Evolutionary conservation across 2,113 vertebrate species (phyloP), one percentile per base, ranked within the genome.

Genomic region (Pungitius pungitius): DNA sequence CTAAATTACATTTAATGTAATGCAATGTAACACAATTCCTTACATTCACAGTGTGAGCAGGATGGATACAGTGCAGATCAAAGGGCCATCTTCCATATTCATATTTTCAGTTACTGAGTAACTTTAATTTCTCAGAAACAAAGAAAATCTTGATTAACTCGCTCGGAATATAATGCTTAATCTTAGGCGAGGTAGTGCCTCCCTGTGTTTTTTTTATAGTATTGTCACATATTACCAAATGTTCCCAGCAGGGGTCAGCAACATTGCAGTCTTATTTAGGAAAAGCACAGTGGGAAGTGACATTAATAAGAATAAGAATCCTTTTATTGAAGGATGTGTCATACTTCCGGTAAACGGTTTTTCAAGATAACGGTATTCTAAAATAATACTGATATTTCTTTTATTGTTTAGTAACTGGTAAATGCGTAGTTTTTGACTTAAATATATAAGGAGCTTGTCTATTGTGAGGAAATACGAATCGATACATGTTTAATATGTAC

Each of bases 221-320:
- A 24, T 4, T 43, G 13, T 35, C n/a, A 18, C 45, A 59, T 39
- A 58, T 11, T 67, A 61, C 58, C 30, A 24, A 6, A 3, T 57
- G 6, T 66, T 69, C 24, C 24, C 83, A 85, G 68, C 35, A 85
- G 71, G 72, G 64, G 87, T 54, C 84, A 85, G 60, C 52, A 27
- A 81, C 6, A 2, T 26, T 59, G 56, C 43, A 70, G 9, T 40
- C 4, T 56, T 26, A 2, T 4, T 0, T 18, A 12, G 22, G 12
- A 14, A 13, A 1, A 13, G 10, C 13, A 4, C 30, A 15, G 10
- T 33, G 30, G 9, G 54, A 56, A 49, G 40, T n/a, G 10, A 20
- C 45, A 27, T 26, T 43, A n/a, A 47, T 30, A 15, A 4, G 8
- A n/a, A 47, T 30, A 15, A 4, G 8, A 64, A 10, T 37, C 60